Base-by-base conservation (phyloP, 1,140 invertebrate species). In the Drosophila nannoptera region DNA sequence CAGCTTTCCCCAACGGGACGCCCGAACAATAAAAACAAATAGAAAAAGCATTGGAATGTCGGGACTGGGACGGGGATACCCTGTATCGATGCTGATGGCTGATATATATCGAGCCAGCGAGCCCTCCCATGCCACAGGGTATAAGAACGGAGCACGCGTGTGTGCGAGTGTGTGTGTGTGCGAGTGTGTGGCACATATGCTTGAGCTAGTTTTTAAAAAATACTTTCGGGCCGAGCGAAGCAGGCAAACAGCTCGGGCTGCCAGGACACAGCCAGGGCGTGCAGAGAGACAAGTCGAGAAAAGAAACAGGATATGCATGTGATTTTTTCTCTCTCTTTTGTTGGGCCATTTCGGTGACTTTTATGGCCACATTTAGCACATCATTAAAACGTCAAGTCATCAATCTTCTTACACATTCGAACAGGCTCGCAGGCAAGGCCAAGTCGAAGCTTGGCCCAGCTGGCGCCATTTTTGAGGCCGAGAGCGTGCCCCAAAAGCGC, bases 351-450 rank as follows among this genome's bases (percentile, higher is more conserved):
- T 72, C 70, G 42, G 50, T 77, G 82, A 86, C 81, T 87, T 86
- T 86, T 86, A 86, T 87, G 71, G 77, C 52, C 61, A 29, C 82
- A 82, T 83, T 87, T 87, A 70, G 75, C 83, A 87, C 83, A 82
- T 87, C 86, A 87, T 87, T 87, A 88, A 87, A 88, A 88, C 75
- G 86, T 87, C 86, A 87, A 87, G 86, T 87, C 88, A 89, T 89
- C 88, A 89, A 89, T 89, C 88, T 89, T 89, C 87, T 88, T 77
- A 81, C 87, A 68, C 76, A 78, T 89, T 88, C 69, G 73, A 89
- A 84, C 80, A 89, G 88, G 88, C 58, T 74, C 73, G 65, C 87
- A 89, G 87, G 50, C 67, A n/a, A 45, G 40, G 73, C 52, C 59
- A 59, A 60, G 31, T 50, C 49, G 9, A 14, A 31, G 43, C 59